These are phyloP conservation scores for Chiloscyllium plagiosum DNA, from an alignment of 2,113 vertebrate genomes.

Conservation along the genomic window DNA sequence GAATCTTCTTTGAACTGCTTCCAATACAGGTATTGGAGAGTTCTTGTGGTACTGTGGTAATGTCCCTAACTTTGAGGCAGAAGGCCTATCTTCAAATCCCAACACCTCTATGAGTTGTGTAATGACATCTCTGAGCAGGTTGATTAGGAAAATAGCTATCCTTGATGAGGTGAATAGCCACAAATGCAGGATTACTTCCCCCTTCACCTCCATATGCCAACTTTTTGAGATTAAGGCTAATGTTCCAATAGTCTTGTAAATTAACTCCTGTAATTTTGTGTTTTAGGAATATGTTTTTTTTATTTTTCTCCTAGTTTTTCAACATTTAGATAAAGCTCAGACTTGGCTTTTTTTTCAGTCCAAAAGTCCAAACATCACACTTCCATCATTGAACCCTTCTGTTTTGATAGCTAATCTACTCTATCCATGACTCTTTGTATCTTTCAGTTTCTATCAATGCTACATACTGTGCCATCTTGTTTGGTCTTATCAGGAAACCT, in stretches of 20 bases:
- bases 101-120: too few species aligned
- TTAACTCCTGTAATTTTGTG: background rate
- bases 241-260: background rate
- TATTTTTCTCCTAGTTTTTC: background rate
- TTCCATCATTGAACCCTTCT: background rate
- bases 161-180: too few species aligned
- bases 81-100: too few species aligned
- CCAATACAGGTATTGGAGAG: too few species aligned
- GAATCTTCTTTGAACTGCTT: too few species aligned
- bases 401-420: background rate
- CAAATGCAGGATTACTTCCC: background rate
- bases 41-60: too few species aligned
- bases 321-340: background rate
- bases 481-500: background rate
- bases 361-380: background rate
- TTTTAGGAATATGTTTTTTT: background rate
- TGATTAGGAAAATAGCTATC: too few species aligned
- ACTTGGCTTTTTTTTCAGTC: background rate
- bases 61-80: too few species aligned
- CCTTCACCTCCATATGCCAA: background rate
- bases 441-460: background rate
- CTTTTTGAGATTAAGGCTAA: background rate
- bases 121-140: too few species aligned
- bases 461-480: background rate
- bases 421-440: background rate